Evolutionary conservation across 2,113 vertebrate species (phyloP).

Genomic region (Calidris pygmaea): DNA sequence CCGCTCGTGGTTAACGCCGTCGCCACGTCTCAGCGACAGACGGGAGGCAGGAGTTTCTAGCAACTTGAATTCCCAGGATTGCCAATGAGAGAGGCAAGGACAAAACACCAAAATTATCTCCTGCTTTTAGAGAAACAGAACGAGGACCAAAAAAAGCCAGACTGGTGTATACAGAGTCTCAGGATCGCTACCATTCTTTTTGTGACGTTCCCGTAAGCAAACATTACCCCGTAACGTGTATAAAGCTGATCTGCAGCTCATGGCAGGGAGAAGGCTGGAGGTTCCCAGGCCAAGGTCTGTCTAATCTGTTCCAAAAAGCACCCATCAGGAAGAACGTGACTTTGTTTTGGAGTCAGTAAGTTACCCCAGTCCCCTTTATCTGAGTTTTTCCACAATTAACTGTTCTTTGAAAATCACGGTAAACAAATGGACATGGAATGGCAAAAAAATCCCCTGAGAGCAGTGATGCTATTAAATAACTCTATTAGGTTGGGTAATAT

Average conservation of each 20-base stretch:
- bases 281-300: neutral
- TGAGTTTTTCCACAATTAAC: neutral
- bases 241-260: neutral
- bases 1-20: neutral
- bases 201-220: neutral
- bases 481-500: neutral
- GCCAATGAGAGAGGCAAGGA: neutral
- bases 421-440: rapidly evolving
- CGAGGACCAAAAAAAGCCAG: too few species aligned
- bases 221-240: too few species aligned
- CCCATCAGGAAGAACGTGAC: neutral
- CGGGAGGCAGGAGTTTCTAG: neutral
- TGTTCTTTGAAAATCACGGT: neutral
- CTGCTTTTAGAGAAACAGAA: neutral
- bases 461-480: neutral
- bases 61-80: neutral
- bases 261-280: neutral
- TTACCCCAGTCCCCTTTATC: neutral
- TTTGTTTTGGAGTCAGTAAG: neutral
- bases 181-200: neutral
- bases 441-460: neutral
- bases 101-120: neutral
- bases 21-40: neutral
- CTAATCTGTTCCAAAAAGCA: neutral
- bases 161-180: rapidly evolving